Evolutionary conservation across 2,888 invertebrate genomes (phyloP).

Genomic region (Latheticus oryzae): DNA sequence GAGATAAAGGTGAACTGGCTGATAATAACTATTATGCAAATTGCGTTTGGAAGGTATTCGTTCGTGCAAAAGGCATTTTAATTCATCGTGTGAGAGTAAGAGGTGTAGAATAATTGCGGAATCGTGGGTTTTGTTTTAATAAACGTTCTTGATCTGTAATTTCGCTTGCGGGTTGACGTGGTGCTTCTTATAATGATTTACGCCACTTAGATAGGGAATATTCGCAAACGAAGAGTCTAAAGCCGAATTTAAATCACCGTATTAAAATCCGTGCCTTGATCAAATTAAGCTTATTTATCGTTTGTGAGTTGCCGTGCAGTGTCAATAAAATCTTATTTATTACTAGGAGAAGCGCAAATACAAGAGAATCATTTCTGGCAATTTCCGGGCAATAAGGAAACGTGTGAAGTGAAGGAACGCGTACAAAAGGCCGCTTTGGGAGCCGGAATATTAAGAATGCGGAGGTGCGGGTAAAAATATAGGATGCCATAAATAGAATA

Average conservation of each 20-base stretch:
- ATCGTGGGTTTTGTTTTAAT: conserved; percentile 32
- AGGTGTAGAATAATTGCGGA: conserved; percentile 15
- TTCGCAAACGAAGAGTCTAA: conserved; percentile 35
- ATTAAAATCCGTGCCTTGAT: conserved; percentile 52
- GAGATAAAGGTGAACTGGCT: too few relatives aligned
- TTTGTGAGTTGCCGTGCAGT: conserved; percentile 41
- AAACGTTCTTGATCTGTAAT: conserved; percentile 31
- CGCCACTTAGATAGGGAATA: conserved; percentile 43
- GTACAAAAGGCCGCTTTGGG: conserved; percentile 53
- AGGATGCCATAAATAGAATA: conserved; percentile 61
- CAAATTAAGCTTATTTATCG: conserved; percentile 53
- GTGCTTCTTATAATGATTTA: conserved; percentile 44
- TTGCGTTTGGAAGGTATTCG: too few relatives aligned
- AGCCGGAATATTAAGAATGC: conserved; percentile 58
- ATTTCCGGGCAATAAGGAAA: conserved; percentile 56
- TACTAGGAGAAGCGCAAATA: conserved; percentile 47
- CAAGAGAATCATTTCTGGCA: conserved; percentile 53
- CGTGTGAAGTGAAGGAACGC: conserved; percentile 54
- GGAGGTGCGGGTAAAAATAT: conserved; percentile 53
- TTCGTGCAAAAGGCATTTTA: background rate
- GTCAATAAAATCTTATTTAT: conserved; percentile 49
- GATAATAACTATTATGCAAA: too few relatives aligned
- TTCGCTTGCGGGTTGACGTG: conserved; percentile 35
- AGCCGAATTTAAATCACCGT: conserved; percentile 48
- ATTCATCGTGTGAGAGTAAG: conserved; percentile 2